Evolutionary conservation across 2,888 invertebrate genomes (phyloP).

Genomic region (Clivina fossor): DNA sequence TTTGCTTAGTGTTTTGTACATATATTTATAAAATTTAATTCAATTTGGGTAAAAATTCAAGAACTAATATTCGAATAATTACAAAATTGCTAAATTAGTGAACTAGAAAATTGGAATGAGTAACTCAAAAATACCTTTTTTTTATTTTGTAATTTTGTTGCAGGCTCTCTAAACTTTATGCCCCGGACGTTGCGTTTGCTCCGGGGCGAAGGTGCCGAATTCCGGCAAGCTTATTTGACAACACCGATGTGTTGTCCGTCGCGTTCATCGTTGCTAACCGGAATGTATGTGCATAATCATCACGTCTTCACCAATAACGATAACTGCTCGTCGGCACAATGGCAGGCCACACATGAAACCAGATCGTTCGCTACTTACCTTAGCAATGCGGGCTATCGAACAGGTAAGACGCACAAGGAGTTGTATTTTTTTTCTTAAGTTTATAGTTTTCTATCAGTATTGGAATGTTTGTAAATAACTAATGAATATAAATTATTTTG

Average conservation of each 20-base stretch:
- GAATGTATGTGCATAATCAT: constrained; percentile 96
- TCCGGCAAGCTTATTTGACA: constrained; percentile 94
- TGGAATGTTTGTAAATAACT: too few relatives aligned
- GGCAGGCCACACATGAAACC: constrained; percentile 93
- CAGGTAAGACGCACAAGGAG: constrained; percentile 70
- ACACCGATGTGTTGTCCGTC: constrained; percentile 99
- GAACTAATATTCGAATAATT: too few relatives aligned
- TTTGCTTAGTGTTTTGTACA: too few relatives aligned
- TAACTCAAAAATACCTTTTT: too few relatives aligned
- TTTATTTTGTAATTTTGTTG: too few relatives aligned
- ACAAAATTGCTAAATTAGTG: too few relatives aligned
- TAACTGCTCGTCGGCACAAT: constrained; percentile 93
- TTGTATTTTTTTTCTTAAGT: too few relatives aligned
- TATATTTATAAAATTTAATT: too few relatives aligned
- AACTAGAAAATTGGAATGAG: too few relatives aligned
- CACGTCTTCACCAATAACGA: constrained; percentile 97
- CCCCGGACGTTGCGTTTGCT: constrained; percentile 85
- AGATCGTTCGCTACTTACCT: constrained; percentile 90
- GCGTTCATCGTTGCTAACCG: constrained; percentile 88
- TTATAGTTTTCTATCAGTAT: too few relatives aligned
- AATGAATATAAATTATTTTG: too few relatives aligned
- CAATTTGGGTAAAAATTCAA: too few relatives aligned
- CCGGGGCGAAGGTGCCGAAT: constrained; percentile 88
- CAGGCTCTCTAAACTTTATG: constrained; percentile 92
- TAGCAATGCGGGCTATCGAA: constrained; percentile 90